Evolutionary conservation across 2,797 vertebrate genomes (phyloP).

Genomic region (Tarsius wallacei): DNA sequence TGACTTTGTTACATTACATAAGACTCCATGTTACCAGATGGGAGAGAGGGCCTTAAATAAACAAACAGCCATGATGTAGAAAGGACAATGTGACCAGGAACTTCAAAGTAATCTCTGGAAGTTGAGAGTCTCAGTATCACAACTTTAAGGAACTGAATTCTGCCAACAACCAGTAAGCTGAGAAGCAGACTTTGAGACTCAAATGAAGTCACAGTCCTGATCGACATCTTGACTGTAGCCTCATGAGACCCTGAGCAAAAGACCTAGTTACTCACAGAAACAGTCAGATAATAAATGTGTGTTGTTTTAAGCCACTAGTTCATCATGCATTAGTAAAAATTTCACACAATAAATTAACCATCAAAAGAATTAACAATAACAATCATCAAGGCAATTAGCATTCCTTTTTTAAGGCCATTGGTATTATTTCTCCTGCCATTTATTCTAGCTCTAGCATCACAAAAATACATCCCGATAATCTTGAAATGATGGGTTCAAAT

Average conservation of each 20-base stretch:
- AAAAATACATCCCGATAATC: not conserved
- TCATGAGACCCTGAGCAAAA: not conserved
- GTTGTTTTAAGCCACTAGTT: not conserved
- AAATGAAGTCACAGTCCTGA: not conserved
- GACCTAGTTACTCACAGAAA: not conserved
- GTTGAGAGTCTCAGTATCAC: not conserved
- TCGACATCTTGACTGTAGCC: not conserved
- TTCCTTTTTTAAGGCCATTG: not conserved
- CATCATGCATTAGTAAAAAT: slow-evolving; percentile 7
- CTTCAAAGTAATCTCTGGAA: not conserved
- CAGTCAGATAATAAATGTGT: not conserved
- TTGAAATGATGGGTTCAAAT: not conserved
- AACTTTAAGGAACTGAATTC: not conserved
- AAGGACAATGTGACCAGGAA: not conserved
- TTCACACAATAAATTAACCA: not conserved
- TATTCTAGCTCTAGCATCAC: not conserved
- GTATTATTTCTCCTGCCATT: slow-evolving; percentile 34
- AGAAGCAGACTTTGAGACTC: not conserved
- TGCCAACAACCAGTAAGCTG: too few relatives aligned
- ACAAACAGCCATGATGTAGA: not conserved
- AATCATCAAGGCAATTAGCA: not conserved
- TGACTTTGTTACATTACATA: not conserved
- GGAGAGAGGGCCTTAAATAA: not conserved
- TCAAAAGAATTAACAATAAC: not conserved
- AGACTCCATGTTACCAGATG: not conserved